Conservation (phyloP, 2,888 invertebrate species). For the Thera britannica region DNA sequence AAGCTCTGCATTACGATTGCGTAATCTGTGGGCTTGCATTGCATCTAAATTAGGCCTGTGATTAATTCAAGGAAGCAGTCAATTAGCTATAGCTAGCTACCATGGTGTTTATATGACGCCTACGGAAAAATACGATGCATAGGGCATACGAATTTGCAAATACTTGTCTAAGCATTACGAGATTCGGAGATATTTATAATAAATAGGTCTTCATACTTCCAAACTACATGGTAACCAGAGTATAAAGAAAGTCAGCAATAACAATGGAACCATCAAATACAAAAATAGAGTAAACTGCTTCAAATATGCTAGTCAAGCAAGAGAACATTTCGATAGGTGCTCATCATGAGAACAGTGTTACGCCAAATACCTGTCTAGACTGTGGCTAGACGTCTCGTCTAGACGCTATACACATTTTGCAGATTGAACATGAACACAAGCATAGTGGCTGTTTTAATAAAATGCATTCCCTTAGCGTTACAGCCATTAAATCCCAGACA, state of each 20-base stretch:
- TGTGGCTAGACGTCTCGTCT: constrained; percentile 77
- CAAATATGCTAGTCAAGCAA: constrained; percentile 54
- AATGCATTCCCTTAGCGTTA: constrained; percentile 42
- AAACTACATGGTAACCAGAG: neutral
- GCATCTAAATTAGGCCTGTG: constrained; percentile 39
- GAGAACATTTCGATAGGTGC: constrained; percentile 64
- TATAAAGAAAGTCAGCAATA: constrained; percentile 4
- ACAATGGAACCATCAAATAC: neutral
- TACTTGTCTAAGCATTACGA: neutral
- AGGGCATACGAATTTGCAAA: neutral
- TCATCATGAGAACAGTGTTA: constrained; percentile 71
- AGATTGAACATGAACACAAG: constrained; percentile 56
- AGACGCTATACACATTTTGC: constrained; percentile 75
- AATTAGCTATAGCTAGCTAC: constrained; percentile 17
- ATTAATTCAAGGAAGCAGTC: constrained; percentile 35
- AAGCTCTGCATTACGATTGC: constrained; percentile 52
- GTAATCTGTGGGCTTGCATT: constrained; percentile 48
- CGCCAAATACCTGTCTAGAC: constrained; percentile 83
- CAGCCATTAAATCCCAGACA: constrained; percentile 30
- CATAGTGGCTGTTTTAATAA: constrained; percentile 45
- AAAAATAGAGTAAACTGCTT: constrained; percentile 31
- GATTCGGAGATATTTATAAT: neutral
- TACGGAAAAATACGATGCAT: constrained; percentile 1
- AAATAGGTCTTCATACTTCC: neutral
- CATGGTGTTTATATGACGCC: neutral